Conservation (phyloP, 2,797 vertebrate species). For the Acomys russatus region DNA sequence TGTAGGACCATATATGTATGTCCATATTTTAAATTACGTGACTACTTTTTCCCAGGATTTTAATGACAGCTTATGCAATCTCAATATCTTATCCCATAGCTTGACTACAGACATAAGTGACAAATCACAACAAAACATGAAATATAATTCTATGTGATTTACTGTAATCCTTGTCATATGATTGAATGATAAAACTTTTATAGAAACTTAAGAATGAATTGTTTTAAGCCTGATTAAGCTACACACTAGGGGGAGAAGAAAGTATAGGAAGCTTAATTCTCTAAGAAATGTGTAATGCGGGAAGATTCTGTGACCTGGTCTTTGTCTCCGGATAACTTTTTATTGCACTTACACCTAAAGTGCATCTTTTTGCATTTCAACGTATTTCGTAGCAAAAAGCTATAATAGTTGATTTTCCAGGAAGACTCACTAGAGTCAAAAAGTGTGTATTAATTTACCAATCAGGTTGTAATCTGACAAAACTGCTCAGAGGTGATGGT, state of each 20-base stretch:
- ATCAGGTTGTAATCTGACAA: background rate
- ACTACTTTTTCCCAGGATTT: background rate
- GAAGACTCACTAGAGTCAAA: background rate
- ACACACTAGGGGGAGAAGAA: background rate
- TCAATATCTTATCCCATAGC: background rate
- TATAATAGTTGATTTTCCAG: background rate
- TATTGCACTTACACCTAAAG: background rate
- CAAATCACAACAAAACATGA: background rate
- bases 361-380: background rate
- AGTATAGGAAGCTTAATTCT: accelerated
- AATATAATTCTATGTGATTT: background rate
- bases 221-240: background rate
- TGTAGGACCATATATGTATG: too few relatives aligned
- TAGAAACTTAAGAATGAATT: background rate
- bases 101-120: background rate
- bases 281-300: background rate
- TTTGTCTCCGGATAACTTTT: background rate
- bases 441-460: background rate
- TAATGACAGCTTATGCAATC: background rate
- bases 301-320: background rate
- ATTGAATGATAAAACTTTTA: conserved; percentile 2
- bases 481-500: background rate
- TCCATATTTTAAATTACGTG: conserved; percentile 4
- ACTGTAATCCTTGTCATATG: background rate
- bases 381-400: background rate